phyloP scores from a whole-genome alignment of 1,140 invertebrate genomes.

The Calliphora vicina region DNA sequence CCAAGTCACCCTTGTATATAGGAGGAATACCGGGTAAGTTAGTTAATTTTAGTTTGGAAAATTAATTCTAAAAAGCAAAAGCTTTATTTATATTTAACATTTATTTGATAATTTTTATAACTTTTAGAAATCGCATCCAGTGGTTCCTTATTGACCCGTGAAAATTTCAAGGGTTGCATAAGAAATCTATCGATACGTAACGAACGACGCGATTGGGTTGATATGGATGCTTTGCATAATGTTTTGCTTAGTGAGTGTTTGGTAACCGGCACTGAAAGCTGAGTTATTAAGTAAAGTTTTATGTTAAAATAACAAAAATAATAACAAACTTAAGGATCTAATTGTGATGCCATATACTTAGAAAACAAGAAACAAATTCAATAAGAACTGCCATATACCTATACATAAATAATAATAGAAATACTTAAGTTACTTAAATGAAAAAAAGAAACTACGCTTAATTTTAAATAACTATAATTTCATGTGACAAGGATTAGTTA shows the following conservation, averaged over 20 bases:
- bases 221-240: slow-evolving; percentile 82
- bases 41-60: too few species aligned
- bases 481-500: not conserved
- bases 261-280: slow-evolving; percentile 38
- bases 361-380: not conserved
- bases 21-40: slow-evolving; percentile 84
- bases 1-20: slow-evolving; percentile 77
- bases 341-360: slow-evolving; percentile 27
- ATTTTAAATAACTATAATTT: not conserved
- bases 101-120: slow-evolving; percentile 6
- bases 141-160: slow-evolving; percentile 72
- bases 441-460: slow-evolving; percentile 19
- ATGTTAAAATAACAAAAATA: not conserved
- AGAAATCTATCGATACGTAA: slow-evolving; percentile 79
- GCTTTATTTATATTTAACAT: not conserved
- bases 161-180: slow-evolving; percentile 92
- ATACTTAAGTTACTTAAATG: not conserved
- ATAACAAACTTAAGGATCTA: not conserved
- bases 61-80: not conserved
- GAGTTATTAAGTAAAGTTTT: not conserved
- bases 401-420: too few species aligned
- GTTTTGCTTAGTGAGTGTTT: slow-evolving; percentile 84
- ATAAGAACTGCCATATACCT: slow-evolving; percentile 27
- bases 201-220: slow-evolving; percentile 79
- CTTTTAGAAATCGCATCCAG: slow-evolving; percentile 71